Evolutionary conservation across 2,113 vertebrate genomes (phyloP).

Genomic region (Indri indri): DNA sequence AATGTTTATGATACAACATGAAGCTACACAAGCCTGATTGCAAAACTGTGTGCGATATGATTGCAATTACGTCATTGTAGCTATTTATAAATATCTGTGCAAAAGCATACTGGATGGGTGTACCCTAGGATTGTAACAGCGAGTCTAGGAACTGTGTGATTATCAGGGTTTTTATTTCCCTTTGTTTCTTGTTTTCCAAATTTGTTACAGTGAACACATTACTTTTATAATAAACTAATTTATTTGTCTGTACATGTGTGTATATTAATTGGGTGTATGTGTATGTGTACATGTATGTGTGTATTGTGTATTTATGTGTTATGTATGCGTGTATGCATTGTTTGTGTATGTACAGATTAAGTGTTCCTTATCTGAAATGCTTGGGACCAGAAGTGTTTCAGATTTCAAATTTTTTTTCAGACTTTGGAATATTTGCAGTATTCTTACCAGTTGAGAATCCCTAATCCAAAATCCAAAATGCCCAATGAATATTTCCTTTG

Average conservation of each 20-base stretch:
- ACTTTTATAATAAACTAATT: background rate
- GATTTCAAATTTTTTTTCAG: background rate
- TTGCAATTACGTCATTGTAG: background rate
- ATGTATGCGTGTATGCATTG: background rate
- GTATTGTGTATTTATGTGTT: background rate
- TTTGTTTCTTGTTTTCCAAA: background rate
- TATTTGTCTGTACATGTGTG: background rate
- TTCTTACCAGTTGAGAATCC: background rate
- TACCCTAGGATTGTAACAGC: too few species aligned
- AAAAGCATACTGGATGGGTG: too few species aligned
- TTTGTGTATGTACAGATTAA: background rate
- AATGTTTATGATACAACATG: background rate
- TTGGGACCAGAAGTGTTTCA: background rate
- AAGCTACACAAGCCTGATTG: background rate
- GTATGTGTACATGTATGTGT: background rate
- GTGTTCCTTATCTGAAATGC: background rate
- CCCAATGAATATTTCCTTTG: background rate
- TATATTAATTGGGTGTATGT: background rate
- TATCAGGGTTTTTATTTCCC: background rate
- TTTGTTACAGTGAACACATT: background rate
- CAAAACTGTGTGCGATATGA: background rate
- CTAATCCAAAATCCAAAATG: background rate
- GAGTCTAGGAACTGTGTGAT: background rate
- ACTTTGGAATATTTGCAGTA: background rate
- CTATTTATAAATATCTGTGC: background rate